Evolutionary conservation across 2,113 vertebrate species (phyloP), one percentile per base, ranked within the genome.

Genomic region (Cariama cristata): DNA sequence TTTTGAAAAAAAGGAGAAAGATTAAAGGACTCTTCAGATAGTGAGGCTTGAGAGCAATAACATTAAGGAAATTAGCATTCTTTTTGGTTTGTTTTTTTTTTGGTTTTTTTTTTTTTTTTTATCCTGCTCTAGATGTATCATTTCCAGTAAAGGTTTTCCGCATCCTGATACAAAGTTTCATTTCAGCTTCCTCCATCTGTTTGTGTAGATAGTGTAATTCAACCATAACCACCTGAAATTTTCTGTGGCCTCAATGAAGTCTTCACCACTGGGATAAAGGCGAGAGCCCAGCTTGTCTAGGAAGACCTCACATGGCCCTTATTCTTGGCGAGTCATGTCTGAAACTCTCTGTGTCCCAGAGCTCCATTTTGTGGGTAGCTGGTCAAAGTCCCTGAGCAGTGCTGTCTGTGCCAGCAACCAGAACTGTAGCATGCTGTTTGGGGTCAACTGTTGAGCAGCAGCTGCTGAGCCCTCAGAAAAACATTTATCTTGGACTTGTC

Each of bases 401-500:
- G 4, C 55, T 44, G 3, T 50, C 52, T 9, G 30, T 91, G 86
- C 94, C 86, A 96, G 72, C 18, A 94, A 40, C 71, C 83, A 77
- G 67, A 92, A 84, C 59, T 26, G 72, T 52, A 66, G 32, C 32
- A 11, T 58, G 38, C 85, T 93, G 63, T 86, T 93, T 90, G 64
- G 59, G 90, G 90, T 93, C 88, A 95, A 33, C 63, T 79, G 7
- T 66, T 96, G 75, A 69, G 82, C 90, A 84, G 72, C 72, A 91
- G 82, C 68, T 88, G 64, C 82, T 44, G 63, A 88, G 92, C 23
- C 44, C 60, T 93, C 82, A 75, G 56, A 52, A 93, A 93, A 96
- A 96, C 84, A 94, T 96, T 97, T 97, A 40, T 87, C 85, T 96
- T 97, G 96, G 96, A 89, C 79, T 72, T 92, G 64, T 79, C 49